Evolutionary conservation across 2,888 invertebrate species (phyloP).

Genomic region (Tricholauxania praeusta): DNA sequence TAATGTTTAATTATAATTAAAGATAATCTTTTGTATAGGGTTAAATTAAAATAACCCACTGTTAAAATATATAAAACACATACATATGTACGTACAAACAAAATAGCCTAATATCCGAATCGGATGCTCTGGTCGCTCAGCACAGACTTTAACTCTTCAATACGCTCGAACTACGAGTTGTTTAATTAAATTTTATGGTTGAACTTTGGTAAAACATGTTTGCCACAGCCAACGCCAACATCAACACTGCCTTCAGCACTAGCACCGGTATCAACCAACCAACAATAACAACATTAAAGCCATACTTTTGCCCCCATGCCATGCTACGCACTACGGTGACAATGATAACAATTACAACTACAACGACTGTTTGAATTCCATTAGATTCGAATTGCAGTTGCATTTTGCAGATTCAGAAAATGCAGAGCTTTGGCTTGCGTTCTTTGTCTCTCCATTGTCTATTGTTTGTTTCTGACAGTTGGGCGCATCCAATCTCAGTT

Average conservation of each 20-base stretch:
- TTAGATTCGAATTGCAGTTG: constrained; percentile 1
- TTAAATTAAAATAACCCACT: too few relatives aligned
- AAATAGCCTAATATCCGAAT: too few relatives aligned
- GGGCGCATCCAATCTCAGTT: background rate
- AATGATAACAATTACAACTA: background rate
- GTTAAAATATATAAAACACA: too few relatives aligned
- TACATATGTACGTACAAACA: too few relatives aligned
- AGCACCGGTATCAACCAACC: background rate
- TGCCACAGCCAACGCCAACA: background rate
- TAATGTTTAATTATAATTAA: too few relatives aligned
- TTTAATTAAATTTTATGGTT: constrained; percentile 25
- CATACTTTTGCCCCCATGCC: too few relatives aligned
- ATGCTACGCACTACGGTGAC: too few relatives aligned
- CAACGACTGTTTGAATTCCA: background rate
- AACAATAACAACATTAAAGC: background rate
- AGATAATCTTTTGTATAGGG: too few relatives aligned
- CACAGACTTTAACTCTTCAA: too few relatives aligned
- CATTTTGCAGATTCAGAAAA: background rate
- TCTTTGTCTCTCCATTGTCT: too few relatives aligned
- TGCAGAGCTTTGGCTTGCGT: background rate
- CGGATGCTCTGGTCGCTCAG: too few relatives aligned
- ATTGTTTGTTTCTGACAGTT: too few relatives aligned
- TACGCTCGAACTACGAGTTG: background rate
- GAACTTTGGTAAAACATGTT: constrained; percentile 19
- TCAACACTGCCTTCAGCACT: background rate